These are phyloP conservation scores for Netelia fuscicornis DNA, from an alignment of 2,888 invertebrate genomes.

Conservation along the genomic window DNA sequence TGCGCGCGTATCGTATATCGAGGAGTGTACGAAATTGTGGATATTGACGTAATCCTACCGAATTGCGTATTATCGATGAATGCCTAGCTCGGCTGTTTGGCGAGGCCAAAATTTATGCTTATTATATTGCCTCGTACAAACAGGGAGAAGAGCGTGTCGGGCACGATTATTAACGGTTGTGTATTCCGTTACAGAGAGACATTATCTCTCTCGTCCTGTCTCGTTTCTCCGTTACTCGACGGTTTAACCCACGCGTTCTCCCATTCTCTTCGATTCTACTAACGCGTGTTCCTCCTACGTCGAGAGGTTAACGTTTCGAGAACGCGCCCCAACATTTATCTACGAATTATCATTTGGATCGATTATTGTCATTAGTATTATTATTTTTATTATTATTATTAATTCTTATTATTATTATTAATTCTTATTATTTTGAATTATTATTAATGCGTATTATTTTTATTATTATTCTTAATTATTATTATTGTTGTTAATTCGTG, in stretches of 20 bases:
- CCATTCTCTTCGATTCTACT: not conserved
- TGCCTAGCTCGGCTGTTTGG: slow-evolving; percentile 48
- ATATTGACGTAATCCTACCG: slow-evolving; percentile 63
- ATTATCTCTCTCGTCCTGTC: slow-evolving; percentile 48
- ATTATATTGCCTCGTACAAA: slow-evolving; percentile 66
- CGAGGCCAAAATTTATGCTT: slow-evolving; percentile 65
- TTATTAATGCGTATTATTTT: too few species aligned
- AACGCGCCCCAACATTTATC: slow-evolving; percentile 35
- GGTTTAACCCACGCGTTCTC: not conserved
- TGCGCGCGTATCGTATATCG: slow-evolving; percentile 6
- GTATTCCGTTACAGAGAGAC: slow-evolving; percentile 58
- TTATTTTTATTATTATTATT: slow-evolving; percentile 33
- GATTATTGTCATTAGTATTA: not conserved
- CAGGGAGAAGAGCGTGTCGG: slow-evolving; percentile 61
- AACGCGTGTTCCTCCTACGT: slow-evolving; percentile 17
- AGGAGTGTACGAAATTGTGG: slow-evolving; percentile 51
- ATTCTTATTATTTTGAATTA: too few species aligned
- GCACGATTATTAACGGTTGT: slow-evolving; percentile 61
- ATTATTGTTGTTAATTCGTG: too few species aligned
- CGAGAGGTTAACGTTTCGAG: slow-evolving; percentile 29
- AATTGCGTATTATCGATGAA: slow-evolving; percentile 63
- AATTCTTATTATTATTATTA: not conserved
- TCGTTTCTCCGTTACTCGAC: not conserved
- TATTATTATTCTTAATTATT: too few species aligned
- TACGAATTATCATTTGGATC: slow-evolving; percentile 12